Evolutionary conservation across 1,140 invertebrate genomes (phyloP), one percentile per base, ranked within the genome.

Genomic region (Zaprionus nigranus): DNA sequence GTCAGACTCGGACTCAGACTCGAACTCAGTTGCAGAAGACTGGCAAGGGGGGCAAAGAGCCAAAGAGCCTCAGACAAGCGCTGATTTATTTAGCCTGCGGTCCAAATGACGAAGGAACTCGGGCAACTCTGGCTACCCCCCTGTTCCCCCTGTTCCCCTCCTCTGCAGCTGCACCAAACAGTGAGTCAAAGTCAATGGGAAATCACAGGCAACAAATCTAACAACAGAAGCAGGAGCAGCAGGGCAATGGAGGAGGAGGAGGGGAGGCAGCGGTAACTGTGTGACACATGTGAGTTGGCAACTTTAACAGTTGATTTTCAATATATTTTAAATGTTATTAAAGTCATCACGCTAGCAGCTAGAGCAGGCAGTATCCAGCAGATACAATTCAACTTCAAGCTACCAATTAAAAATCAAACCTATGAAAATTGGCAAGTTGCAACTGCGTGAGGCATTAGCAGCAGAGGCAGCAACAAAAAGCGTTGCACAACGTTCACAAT

Each of bases 11-110:
- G 30, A 51, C 7, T 22, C 11, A 6, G 26, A 62, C 12, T 13
- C 24, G 1, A 24, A 74, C 49, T 49, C 15, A 46, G 65, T 13
- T 24, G 22, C 17, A 58, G n/a, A 22, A 49, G 15, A 28, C 77
- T 46, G n/a, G 7, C n/a, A 46, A 34, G 66, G 56, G 20, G 24
- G 24, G 7, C 67, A 66, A 59, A 76, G 20, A 74, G 79, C 30
- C 75, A 62, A 58, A 66, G 68, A 78, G 65, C 58, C 65, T 11
- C 78, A 82, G 84, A 88, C 84, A 88, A 88, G 84, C 84, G 81
- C 81, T 88, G 84, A 88, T 88, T 88, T 88, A 88, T 88, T 81
- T 88, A 63, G 84, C 84, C 80, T 81, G 82, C 79, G 81, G 80
- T 82, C 71, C 66, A 78, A 82, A 91, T 90, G 82, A 86, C 80